phyloP scores from a whole-genome alignment of 1,140 invertebrate species.

The Drosophila tsacasi region DNA sequence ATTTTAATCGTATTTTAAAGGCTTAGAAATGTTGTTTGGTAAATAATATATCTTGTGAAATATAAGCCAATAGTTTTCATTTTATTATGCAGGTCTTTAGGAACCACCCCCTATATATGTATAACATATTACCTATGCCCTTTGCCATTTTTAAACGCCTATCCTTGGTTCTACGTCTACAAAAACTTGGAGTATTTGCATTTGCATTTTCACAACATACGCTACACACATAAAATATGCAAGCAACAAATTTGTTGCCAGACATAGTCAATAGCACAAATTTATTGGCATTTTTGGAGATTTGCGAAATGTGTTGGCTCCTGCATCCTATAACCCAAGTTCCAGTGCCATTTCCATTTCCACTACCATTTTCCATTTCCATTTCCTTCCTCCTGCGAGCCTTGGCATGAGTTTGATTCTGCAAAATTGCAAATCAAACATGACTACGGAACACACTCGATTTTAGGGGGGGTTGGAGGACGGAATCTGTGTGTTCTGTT shows the following conservation, averaged over 20 bases:
- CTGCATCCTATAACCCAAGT: constrained; percentile 1
- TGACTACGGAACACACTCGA: constrained; percentile 65
- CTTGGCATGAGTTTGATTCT: constrained; percentile 60
- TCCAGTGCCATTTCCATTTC: not conserved
- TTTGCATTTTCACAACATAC: constrained; percentile 51
- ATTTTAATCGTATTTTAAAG: not conserved
- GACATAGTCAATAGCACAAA: constrained; percentile 55
- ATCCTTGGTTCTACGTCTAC: not conserved
- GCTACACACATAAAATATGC: constrained; percentile 53
- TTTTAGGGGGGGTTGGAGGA: not conserved
- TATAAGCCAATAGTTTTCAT: constrained; percentile 7
- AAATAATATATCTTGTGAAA: constrained; percentile 7
- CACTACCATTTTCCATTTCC: constrained; percentile 17
- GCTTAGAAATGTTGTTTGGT: not conserved
- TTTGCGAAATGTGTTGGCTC: constrained; percentile 28
- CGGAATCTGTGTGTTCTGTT: constrained; percentile 15
- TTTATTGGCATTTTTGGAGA: constrained; percentile 58
- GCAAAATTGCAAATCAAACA: constrained; percentile 81
- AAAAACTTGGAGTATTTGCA: constrained; percentile 23
- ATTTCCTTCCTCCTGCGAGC: constrained; percentile 12
- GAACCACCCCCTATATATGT: not conserved
- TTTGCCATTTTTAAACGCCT: constrained; percentile 11
- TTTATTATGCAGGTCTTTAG: not conserved
- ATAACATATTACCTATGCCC: not conserved
- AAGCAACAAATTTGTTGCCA: constrained; percentile 54